These are phyloP conservation scores for Colossoma macropomum DNA, from an alignment of 2,113 vertebrate genomes.

Conservation along the genomic window DNA sequence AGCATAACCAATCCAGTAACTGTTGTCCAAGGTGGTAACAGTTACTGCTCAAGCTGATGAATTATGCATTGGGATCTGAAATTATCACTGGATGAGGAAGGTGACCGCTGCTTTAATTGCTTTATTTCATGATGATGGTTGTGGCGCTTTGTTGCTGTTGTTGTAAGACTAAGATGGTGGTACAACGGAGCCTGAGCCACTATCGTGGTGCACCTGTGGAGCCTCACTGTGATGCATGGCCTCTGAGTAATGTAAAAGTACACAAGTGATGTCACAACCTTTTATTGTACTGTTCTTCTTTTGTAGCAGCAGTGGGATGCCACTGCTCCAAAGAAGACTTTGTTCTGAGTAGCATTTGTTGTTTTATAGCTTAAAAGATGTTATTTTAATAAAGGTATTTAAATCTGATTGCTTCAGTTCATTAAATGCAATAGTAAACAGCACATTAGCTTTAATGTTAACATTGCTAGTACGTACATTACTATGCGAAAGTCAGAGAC, in stretches of 20 bases:
- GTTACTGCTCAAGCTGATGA: background rate
- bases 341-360: background rate
- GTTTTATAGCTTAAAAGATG: conserved; percentile 28
- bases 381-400: conserved; percentile 54
- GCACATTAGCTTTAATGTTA: background rate
- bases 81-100: background rate
- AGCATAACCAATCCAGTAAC: background rate
- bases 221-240: conserved; percentile 44
- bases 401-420: background rate
- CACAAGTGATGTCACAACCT: conserved; percentile 54
- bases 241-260: conserved; percentile 7
- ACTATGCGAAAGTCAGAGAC: too few species aligned
- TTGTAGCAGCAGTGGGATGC: conserved; percentile 6
- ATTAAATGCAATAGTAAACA: background rate
- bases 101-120: background rate
- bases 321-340: background rate
- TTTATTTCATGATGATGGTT: background rate
- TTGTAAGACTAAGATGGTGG: conserved; percentile 4
- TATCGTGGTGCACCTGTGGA: conserved; percentile 11
- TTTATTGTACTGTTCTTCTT: conserved; percentile 10
- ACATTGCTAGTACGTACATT: too few species aligned
- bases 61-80: background rate
- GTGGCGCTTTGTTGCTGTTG: conserved; percentile 24
- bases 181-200: conserved; percentile 35
- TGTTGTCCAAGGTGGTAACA: background rate